Conservation (phyloP, 2,888 invertebrate species). For the Scaptomyza parva region DNA sequence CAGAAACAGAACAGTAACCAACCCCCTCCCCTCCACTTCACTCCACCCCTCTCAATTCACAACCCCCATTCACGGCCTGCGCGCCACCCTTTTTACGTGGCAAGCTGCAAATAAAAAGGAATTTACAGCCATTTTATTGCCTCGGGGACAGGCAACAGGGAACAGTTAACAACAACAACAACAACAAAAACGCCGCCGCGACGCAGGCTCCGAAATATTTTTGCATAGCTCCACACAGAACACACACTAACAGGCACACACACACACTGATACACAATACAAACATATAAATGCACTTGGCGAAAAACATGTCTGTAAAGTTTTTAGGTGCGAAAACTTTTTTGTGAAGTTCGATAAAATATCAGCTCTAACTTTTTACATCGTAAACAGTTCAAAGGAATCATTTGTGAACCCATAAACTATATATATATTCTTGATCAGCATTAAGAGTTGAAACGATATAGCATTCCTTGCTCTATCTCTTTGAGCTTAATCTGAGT, state of each 20-base stretch:
- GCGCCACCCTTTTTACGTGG: constrained; percentile 35
- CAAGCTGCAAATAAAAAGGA: constrained; percentile 59
- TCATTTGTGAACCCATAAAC: too few species aligned
- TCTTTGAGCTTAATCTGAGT: too few species aligned
- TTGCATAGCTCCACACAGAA: constrained; percentile 49
- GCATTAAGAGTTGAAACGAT: too few species aligned
- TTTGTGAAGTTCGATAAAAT: too few species aligned
- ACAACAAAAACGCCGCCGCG: constrained; percentile 3
- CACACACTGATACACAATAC: constrained; percentile 1
- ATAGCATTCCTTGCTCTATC: too few species aligned
- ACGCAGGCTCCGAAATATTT: constrained; percentile 42
- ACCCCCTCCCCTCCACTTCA: not conserved
- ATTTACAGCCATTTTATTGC: constrained; percentile 74
- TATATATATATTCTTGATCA: too few species aligned
- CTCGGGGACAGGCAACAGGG: constrained; percentile 41
- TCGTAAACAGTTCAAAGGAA: too few species aligned
- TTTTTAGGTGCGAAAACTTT: too few species aligned
- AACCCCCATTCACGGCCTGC: too few species aligned
- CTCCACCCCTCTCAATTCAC: constrained; percentile 1
- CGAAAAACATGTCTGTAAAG: not conserved
- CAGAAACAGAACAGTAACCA: not conserved
- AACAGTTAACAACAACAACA: constrained; percentile 28
- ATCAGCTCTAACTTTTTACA: too few species aligned
- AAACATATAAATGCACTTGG: not conserved
- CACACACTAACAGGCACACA: constrained; percentile 10